Evolutionary conservation across 2,113 vertebrate genomes (phyloP), one percentile per base, ranked within the genome.

Genomic region (Oryzias javanicus): DNA sequence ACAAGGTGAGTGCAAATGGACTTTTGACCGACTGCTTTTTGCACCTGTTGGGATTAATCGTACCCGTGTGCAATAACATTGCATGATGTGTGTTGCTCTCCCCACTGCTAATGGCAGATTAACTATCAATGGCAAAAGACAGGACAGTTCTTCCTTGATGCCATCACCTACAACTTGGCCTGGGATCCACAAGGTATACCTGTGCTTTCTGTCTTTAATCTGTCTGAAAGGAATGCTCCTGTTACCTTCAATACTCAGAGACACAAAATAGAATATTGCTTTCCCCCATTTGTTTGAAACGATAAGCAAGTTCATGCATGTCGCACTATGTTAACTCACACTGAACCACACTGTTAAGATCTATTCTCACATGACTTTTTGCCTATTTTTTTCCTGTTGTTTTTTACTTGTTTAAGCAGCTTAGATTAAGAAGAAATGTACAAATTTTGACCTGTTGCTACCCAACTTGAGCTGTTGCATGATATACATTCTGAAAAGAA

Each of bases 91-190:
- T 76, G 48, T 72, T 18, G 60, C 78, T 81, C 69, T 81, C 62
- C 22, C 69, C 78, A 48, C 77, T 48, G 79, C 79, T 88, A 78
- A 80, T 85, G 98, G 95, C 94, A 96, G 72, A 91, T 99, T 46
- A 97, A 95, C 77, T 96, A 93, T 91, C 97, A 99, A 51, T 99
- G 97, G 97, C 93, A 98, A 91, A 98, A 98, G 91, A 98, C 95
- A 40, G 97, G 97, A 60, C 97, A 99, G 79, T 97, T 99, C 91
- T 94, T 98, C 86, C 94, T 99, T 67, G 94, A 91, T 89, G 94
- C 96, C 47, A 94, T 98, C 93, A 96, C 96, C 62, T 97, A 96
- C 90, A 98, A 97, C 86, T 89, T 99, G 85, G 94, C 96, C 49
- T 99, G 97, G 97, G 97, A 99, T 82, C 96, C 96, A 64, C 97